These are phyloP conservation scores for Sthenelais limicola DNA, from an alignment of 2,888 invertebrate genomes.

Conservation along the genomic window DNA sequence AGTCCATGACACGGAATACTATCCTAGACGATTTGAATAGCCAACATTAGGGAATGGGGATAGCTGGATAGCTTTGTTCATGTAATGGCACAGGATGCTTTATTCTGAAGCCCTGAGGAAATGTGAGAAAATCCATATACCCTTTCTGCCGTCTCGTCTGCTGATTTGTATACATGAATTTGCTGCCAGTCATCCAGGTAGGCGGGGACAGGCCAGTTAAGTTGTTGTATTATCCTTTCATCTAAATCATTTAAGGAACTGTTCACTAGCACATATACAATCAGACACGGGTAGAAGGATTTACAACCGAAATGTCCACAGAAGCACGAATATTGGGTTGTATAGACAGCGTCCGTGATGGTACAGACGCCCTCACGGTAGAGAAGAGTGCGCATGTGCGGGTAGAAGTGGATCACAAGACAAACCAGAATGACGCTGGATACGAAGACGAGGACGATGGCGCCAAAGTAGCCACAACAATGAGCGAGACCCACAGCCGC, in stretches of 20 bases:
- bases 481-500: conserved; percentile 33
- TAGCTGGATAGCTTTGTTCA: no score
- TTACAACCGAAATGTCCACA: conserved; percentile 6
- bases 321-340: conserved; percentile 29
- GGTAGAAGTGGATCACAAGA: conserved; percentile 26
- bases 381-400: conserved; percentile 29
- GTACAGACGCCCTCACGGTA: conserved; percentile 32
- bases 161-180: conserved; percentile 11
- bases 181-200: conserved; percentile 39
- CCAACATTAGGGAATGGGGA: no score
- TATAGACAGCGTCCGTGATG: conserved; percentile 20
- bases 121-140: neutral
- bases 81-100: no score
- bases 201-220: conserved; percentile 28
- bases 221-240: neutral
- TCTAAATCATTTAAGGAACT: conserved; percentile 6
- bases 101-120: neutral
- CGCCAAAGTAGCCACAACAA: conserved; percentile 33
- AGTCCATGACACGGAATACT: no score
- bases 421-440: conserved; percentile 21
- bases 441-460: conserved; percentile 6
- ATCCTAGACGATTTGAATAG: no score
- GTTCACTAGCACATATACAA: conserved; percentile 33
- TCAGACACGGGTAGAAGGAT: conserved; percentile 40
- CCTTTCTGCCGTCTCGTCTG: conserved; percentile 21